Evolutionary conservation across 2,888 invertebrate species (phyloP).

Genomic region (Lochmaea capreae): DNA sequence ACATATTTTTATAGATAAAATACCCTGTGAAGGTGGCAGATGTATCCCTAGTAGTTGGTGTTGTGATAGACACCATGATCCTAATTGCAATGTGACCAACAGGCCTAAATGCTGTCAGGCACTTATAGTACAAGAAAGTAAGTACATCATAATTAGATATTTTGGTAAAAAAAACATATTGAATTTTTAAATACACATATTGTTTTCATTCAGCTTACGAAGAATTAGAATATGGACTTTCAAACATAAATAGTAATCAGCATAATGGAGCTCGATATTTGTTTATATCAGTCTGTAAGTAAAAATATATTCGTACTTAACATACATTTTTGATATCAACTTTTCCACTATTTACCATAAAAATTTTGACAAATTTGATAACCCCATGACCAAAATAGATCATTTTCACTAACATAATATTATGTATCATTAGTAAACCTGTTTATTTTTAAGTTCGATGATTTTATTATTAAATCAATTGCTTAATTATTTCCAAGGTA

Average conservation of each 20-base stretch:
- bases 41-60: constrained; percentile 69
- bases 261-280: constrained; percentile 59
- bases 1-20: constrained; percentile 60
- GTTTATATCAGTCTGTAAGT: constrained; percentile 64
- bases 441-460: no score
- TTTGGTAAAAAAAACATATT: not conserved
- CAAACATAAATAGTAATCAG: constrained; percentile 55
- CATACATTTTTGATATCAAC: not conserved
- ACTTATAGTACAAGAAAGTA: constrained; percentile 58
- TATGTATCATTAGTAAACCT: no score
- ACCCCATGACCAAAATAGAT: no score
- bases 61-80: constrained; percentile 65
- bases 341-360: not conserved
- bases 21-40: constrained; percentile 66
- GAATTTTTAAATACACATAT: not conserved
- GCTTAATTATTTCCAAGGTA: constrained; percentile 51
- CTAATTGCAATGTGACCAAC: constrained; percentile 66
- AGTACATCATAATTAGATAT: constrained; percentile 43
- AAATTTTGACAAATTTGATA: no score
- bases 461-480: not conserved
- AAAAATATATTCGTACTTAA: constrained; percentile 15
- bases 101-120: constrained; percentile 65
- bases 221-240: constrained; percentile 58
- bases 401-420: no score
- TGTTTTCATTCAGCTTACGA: constrained; percentile 57